A percentile compares a stretch with the other conserved stretches of the same genome.
These are phyloP conservation scores for Hydropsyche tenuis DNA, from an alignment of 1,140 invertebrate genomes.

Conservation along the genomic window DNA sequence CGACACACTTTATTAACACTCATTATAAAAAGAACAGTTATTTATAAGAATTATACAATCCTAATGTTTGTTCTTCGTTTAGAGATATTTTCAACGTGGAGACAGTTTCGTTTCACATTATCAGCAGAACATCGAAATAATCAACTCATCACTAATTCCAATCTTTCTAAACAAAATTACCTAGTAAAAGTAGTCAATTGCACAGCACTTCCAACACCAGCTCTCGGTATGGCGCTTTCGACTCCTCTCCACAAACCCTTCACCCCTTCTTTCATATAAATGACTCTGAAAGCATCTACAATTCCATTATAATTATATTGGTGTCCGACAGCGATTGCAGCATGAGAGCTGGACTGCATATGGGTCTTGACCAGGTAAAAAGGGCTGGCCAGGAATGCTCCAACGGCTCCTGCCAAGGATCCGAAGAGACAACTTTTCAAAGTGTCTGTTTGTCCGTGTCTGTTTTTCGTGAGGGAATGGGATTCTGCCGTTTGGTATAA, in stretches of 20 bases:
- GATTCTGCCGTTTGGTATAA: constrained; percentile 77
- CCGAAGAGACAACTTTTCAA: constrained; percentile 72
- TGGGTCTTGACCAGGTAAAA: constrained; percentile 86
- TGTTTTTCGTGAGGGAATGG: constrained; percentile 71
- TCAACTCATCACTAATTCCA: no score
- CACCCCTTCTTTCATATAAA: constrained; percentile 70
- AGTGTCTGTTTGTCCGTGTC: constrained; percentile 74
- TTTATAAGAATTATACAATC: no score
- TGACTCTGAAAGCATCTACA: constrained; percentile 63
- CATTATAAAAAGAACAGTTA: no score
- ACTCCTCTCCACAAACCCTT: constrained; percentile 71
- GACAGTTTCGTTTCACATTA: no score
- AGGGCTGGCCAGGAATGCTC: constrained; percentile 78
- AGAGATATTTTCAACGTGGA: no score
- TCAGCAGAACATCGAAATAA: no score
- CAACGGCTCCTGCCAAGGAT: constrained; percentile 75
- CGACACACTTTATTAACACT: no score
- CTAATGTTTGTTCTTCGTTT: no score
- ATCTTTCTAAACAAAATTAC: constrained; percentile 20
- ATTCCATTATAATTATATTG: constrained; percentile 73
- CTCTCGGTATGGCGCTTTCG: constrained; percentile 64
- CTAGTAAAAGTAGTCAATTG: constrained; percentile 74
- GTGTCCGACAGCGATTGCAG: constrained; percentile 75
- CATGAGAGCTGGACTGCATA: constrained; percentile 72
- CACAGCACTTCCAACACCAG: constrained; percentile 74